These are phyloP conservation scores for Urocyon cinereoargenteus DNA, from an alignment of 2,797 vertebrate species.

Conservation along the genomic window DNA sequence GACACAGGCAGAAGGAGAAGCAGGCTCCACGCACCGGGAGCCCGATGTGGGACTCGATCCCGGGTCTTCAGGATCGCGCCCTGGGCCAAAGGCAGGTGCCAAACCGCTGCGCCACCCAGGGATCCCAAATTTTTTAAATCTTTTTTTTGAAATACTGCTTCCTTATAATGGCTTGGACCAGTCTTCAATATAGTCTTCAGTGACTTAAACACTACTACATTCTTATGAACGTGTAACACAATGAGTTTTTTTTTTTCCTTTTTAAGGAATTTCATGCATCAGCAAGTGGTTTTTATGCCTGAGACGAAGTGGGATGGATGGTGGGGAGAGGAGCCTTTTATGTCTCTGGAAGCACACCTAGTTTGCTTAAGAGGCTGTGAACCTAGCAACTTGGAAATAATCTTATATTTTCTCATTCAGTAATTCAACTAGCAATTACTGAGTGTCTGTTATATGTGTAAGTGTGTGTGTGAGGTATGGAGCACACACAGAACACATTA, in stretches of 20 bases:
- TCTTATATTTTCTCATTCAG: not conserved
- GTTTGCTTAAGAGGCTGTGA: not conserved
- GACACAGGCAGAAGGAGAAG: no score
- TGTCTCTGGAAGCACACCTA: not conserved
- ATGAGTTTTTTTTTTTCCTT: not conserved
- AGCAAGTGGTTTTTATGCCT: constrained; percentile 18
- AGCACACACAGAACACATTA: not conserved
- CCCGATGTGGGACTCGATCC: no score
- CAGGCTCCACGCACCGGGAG: no score
- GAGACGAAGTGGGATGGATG: not conserved
- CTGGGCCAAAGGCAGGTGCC: no score
- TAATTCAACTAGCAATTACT: not conserved
- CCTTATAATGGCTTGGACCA: not conserved
- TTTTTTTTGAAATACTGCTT: not conserved
- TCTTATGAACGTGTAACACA: not conserved
- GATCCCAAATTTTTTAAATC: no score
- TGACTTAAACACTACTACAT: not conserved
- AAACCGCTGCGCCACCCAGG: no score
- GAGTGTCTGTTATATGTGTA: not conserved
- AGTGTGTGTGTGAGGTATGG: not conserved
- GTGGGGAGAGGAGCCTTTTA: not conserved
- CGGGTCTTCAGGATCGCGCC: no score
- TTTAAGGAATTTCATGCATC: constrained; percentile 10
- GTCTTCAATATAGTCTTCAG: not conserved
- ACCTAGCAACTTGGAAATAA: not conserved